These are phyloP conservation scores for Formicarius rufipectus DNA, from an alignment of 2,113 vertebrate species.

Conservation along the genomic window DNA sequence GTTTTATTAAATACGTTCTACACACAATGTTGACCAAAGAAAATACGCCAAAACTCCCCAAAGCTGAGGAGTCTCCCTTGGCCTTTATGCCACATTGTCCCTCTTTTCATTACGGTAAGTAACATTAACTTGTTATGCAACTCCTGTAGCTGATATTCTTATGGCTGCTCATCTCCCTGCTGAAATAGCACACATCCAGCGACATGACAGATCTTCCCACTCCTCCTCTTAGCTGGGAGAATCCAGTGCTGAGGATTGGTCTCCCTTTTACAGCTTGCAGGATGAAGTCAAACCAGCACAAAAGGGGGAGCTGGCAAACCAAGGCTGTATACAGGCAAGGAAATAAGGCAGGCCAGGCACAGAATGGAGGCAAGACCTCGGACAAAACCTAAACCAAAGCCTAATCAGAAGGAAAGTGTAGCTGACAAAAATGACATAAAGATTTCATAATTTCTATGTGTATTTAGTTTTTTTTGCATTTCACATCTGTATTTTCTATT, in stretches of 20 bases:
- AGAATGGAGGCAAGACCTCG: neutral
- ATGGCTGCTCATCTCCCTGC: neutral
- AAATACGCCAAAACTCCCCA: fast-evolving
- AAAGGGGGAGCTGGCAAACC: neutral
- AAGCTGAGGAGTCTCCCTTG: neutral
- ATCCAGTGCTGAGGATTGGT: neutral
- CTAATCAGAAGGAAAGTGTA: neutral
- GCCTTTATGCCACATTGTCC: neutral
- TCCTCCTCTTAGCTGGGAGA: neutral
- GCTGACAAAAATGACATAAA: neutral
- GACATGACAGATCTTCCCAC: neutral
- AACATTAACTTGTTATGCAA: neutral
- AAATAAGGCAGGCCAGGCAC: neutral
- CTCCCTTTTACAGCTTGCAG: neutral
- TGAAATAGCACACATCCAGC: neutral
- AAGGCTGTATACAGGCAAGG: neutral
- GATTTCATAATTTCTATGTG: neutral
- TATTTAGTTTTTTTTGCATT: neutral
- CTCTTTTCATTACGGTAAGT: neutral
- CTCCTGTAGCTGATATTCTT: neutral
- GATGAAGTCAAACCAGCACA: neutral
- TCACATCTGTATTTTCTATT: neutral
- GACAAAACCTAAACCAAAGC: neutral
- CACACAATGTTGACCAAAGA: neutral
- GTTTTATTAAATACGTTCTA: neutral